Conservation (phyloP, 2,888 invertebrate genomes). For the Eupithecia exiguata region DNA sequence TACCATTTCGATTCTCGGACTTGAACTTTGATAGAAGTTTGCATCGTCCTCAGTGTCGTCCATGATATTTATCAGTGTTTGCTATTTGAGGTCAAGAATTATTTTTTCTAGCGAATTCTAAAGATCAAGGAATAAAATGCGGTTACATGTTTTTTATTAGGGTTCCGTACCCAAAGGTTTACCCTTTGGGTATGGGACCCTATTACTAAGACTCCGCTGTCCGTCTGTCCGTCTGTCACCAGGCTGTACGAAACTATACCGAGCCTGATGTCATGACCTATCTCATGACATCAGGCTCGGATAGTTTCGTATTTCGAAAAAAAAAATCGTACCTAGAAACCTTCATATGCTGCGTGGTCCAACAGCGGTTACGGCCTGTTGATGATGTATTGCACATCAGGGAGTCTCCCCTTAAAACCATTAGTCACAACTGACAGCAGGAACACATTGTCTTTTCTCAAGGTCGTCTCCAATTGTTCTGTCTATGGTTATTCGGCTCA, state of each 20-base stretch:
- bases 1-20: constrained; percentile 3
- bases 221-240: too few relatives aligned
- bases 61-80: constrained; percentile 2
- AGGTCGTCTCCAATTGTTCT: constrained; percentile 38
- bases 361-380: background rate
- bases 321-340: too few relatives aligned
- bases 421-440: constrained; percentile 13
- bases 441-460: constrained; percentile 29
- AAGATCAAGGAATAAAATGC: background rate
- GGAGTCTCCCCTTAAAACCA: constrained; percentile 14
- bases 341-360: too few relatives aligned
- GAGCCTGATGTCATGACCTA: too few relatives aligned
- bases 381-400: constrained; percentile 1
- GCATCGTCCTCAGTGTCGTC: background rate
- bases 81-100: background rate
- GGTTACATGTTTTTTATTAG: too few relatives aligned
- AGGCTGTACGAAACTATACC: too few relatives aligned
- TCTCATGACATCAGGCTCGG: too few relatives aligned
- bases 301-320: too few relatives aligned
- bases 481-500: constrained; percentile 39
- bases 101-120: background rate
- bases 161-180: too few relatives aligned
- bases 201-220: too few relatives aligned
- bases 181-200: too few relatives aligned
- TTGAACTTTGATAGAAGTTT: constrained; percentile 22